Percentiles rank a stretch among this genome's conserved stretches.
Conservation (phyloP, 2,888 invertebrate species). For the Lycia hirtaria region DNA sequence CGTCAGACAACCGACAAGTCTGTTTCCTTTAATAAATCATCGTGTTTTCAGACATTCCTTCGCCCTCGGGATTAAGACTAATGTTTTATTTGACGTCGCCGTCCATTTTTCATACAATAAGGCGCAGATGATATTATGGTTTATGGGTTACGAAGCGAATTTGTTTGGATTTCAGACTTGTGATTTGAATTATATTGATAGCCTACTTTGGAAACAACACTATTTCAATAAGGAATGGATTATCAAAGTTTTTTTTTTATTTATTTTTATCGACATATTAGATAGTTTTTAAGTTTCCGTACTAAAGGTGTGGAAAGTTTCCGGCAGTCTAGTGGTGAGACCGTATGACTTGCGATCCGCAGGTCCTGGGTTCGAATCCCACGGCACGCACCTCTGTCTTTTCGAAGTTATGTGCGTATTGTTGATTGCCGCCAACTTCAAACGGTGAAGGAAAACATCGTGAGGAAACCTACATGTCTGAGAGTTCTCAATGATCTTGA, state of each 20-base stretch:
- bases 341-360: too few relatives aligned
- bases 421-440: too few relatives aligned
- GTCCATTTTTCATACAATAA: slow-evolving; percentile 57
- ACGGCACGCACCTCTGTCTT: too few relatives aligned
- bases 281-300: too few relatives aligned
- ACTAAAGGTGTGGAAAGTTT: too few relatives aligned
- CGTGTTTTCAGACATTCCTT: slow-evolving; percentile 52
- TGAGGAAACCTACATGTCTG: too few relatives aligned
- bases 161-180: slow-evolving; percentile 23
- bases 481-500: too few relatives aligned
- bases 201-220: not conserved
- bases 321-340: too few relatives aligned
- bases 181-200: slow-evolving; percentile 20
- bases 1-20: slow-evolving; percentile 32
- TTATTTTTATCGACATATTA: too few relatives aligned
- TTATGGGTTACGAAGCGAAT: slow-evolving; percentile 37
- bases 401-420: too few relatives aligned
- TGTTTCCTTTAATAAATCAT: slow-evolving; percentile 61
- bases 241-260: not conserved
- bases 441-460: too few relatives aligned
- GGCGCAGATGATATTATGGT: slow-evolving; percentile 38
- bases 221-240: not conserved
- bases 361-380: too few relatives aligned
- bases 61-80: slow-evolving; percentile 58
- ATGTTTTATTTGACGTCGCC: slow-evolving; percentile 68